Evolutionary conservation across 2,888 invertebrate genomes (phyloP).

Genomic region (Agrilus biguttatus): DNA sequence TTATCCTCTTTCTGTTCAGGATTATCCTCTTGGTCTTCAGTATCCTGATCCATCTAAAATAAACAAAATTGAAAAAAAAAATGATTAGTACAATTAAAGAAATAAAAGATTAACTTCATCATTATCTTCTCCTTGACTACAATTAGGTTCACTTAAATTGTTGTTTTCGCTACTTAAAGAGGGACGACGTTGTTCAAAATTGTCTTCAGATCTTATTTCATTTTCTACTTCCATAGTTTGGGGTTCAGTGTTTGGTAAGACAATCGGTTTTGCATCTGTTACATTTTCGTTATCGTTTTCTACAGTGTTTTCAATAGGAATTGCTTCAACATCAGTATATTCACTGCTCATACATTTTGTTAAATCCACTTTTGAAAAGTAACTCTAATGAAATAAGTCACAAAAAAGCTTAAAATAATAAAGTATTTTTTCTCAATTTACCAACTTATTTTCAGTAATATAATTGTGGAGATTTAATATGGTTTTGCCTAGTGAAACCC

Average conservation of each 20-base stretch:
- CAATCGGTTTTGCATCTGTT: not conserved
- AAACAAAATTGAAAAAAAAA: constrained; percentile 6
- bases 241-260: constrained; percentile 6
- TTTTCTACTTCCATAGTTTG: constrained; percentile 32
- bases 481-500: constrained; percentile 52
- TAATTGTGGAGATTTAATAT: constrained; percentile 49
- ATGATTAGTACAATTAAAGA: not conserved
- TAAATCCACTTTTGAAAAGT: constrained; percentile 28
- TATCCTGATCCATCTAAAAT: constrained; percentile 22
- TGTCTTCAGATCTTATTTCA: constrained; percentile 17
- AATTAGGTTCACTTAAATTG: constrained; percentile 21
- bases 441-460: constrained; percentile 42
- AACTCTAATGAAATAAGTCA: constrained; percentile 19
- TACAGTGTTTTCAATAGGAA: constrained; percentile 7
- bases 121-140: constrained; percentile 25
- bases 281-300: constrained; percentile 10
- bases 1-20: constrained; percentile 19
- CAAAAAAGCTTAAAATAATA: not conserved
- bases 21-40: constrained; percentile 27
- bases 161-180: constrained; percentile 27
- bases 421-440: constrained; percentile 12
- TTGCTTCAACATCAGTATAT: constrained; percentile 9
- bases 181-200: constrained; percentile 19
- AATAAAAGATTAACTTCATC: constrained; percentile 21
- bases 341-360: constrained; percentile 25